Base-by-base conservation (phyloP, 2,888 invertebrate genomes). In the Cephus sareptanus region DNA sequence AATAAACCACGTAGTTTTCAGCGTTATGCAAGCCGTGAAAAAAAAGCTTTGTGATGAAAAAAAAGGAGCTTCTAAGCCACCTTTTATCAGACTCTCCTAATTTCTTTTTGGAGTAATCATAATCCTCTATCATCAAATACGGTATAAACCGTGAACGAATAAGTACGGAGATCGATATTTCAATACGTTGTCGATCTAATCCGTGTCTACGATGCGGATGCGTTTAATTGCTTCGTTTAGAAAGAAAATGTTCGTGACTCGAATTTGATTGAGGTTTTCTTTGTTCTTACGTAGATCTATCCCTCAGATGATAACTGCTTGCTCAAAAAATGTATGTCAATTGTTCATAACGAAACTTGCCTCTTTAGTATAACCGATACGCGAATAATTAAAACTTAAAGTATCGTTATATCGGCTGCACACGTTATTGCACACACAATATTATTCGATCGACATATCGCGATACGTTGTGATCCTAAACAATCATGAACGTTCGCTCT, bases 381-480 rank as follows among this genome's bases (percentile, higher is more conserved):
- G 56, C 6, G 9, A 56, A 33, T 30, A 71, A 71, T 71, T 30
- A 31, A 11, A 70, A 76, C 68, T 71, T 70, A 80, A 78, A 81
- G 56, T 56, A 56, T 69, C 56, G 78, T 76, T 76, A 75, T 33
- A 74, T 73, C 74, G 76, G 76, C 78, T 76, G 77, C 76, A 81
- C 80, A 75, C 76, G 74, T 82, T 84, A 84, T 84, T 84, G 84
- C 84, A 84, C 84, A 82, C 76, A 82, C 79, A 80, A 81, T 79
- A 82, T 79, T 80, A 75, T 70, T 78, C 70, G 15, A 56, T 78
- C 75, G 70, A 75, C 69, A 69, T 23, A 75, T 75, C 70, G 70
- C 35, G 37, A 77, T 77, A 78, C 73, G 40, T n/a, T 74, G 75
- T 76, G 31, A 76, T 78, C 69, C 74, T 35, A 76, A 78, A 79